These are phyloP conservation scores for Coptodon bakossiorum DNA, from an alignment of 2,113 vertebrate species.

Conservation along the genomic window DNA sequence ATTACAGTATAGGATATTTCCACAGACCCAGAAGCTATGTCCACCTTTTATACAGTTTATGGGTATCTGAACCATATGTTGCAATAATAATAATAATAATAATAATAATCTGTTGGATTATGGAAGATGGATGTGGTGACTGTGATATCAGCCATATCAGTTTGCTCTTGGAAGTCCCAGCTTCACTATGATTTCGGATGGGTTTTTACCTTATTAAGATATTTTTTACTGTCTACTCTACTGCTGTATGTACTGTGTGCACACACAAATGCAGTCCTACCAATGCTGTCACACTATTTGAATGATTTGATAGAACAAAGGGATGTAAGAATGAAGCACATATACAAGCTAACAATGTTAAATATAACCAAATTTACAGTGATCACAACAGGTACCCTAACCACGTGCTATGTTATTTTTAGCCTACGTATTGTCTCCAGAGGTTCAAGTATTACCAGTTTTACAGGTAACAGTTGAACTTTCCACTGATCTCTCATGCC, in stretches of 20 bases:
- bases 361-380: background rate
- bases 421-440: background rate
- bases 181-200: background rate
- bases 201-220: background rate
- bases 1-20: background rate
- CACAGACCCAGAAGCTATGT: background rate
- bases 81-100: background rate
- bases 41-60: background rate
- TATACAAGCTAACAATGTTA: background rate
- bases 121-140: background rate
- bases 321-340: background rate
- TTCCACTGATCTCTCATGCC: background rate
- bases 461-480: background rate
- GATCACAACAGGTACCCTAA: background rate
- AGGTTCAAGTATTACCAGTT: background rate
- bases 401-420: background rate
- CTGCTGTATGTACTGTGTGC: background rate
- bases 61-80: background rate
- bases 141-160: background rate
- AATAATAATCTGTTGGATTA: background rate
- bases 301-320: background rate
- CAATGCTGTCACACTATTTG: background rate
- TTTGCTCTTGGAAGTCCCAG: background rate
- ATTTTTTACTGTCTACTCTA: background rate
- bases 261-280: background rate